Conservation (phyloP, 2,113 vertebrate species). For the Notarius quadriscutis region DNA sequence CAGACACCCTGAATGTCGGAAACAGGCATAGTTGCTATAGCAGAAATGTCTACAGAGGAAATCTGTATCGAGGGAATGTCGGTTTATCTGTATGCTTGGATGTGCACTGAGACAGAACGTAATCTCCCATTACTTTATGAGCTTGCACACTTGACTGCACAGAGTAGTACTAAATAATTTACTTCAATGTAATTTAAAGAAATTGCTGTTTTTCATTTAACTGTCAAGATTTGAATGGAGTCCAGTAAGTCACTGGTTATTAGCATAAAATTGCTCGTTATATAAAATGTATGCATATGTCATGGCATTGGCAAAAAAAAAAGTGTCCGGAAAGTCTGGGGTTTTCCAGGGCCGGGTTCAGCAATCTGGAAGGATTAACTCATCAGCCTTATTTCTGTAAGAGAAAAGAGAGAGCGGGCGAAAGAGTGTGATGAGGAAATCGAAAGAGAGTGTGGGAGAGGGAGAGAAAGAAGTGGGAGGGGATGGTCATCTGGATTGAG, state of each 20-base stretch:
- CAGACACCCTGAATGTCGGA: constrained; percentile 23
- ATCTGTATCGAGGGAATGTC: constrained; percentile 52
- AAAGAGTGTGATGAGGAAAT: constrained; percentile 14
- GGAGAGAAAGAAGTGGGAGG: background rate
- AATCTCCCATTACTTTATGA: background rate
- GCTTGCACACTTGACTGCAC: background rate
- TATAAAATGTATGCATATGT: constrained; percentile 2
- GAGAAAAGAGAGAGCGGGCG: constrained; percentile 15
- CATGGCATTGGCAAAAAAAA: constrained; percentile 17
- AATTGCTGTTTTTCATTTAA: background rate
- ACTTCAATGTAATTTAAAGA: background rate
- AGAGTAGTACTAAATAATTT: background rate
- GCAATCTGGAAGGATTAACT: constrained; percentile 58
- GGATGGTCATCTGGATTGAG: constrained; percentile 29
- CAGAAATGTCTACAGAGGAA: constrained; percentile 61
- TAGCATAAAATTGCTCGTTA: background rate
- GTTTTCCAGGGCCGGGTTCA: constrained; percentile 68
- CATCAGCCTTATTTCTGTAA: constrained; percentile 52
- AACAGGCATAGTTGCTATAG: constrained; percentile 65
- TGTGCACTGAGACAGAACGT: constrained; percentile 9
- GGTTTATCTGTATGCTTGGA: constrained; percentile 20
- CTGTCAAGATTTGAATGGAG: background rate
- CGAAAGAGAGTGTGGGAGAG: background rate
- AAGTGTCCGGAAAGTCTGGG: constrained; percentile 66
- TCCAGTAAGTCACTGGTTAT: too few species aligned